Evolutionary conservation across 2,888 invertebrate species (phyloP).

Genomic region (Sinodicranocentrus sp.): DNA sequence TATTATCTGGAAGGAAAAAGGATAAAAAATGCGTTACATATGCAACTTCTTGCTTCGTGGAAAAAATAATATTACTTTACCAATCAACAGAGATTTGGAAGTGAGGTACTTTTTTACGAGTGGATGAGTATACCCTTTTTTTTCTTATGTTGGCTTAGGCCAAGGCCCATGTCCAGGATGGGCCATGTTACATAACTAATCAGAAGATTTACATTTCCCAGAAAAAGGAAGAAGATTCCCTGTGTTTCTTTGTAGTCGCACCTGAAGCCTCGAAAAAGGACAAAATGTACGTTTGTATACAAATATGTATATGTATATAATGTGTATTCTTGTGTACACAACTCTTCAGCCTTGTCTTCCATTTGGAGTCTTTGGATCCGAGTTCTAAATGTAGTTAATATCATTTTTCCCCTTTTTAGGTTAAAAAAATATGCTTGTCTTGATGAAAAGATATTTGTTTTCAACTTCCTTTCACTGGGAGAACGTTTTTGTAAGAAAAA

Average conservation of each 20-base stretch:
- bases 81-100: slow-evolving; percentile 20
- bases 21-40: slow-evolving; percentile 15
- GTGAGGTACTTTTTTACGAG: slow-evolving; percentile 23
- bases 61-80: neutral
- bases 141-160: slow-evolving; percentile 47
- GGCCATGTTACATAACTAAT: slow-evolving; percentile 57
- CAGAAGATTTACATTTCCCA: slow-evolving; percentile 63
- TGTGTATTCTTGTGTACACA: slow-evolving; percentile 48
- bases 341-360: slow-evolving; percentile 48
- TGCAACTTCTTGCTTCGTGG: neutral
- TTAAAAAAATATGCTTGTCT: slow-evolving; percentile 37
- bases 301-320: slow-evolving; percentile 35
- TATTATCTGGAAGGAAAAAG: neutral
- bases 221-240: slow-evolving; percentile 52
- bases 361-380: neutral
- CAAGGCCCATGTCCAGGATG: slow-evolving; percentile 37
- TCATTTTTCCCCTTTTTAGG: slow-evolving; percentile 54
- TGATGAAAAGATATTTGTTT: slow-evolving; percentile 73
- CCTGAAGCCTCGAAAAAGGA: slow-evolving; percentile 57
- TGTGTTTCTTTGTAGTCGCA: slow-evolving; percentile 34
- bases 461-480: slow-evolving; percentile 71
- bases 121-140: slow-evolving; percentile 27
- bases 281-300: slow-evolving; percentile 31
- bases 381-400: neutral
- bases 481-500: slow-evolving; percentile 40